Evolutionary conservation across 23 tunicate species (phyloP).

Genomic region (Trididemnum miniatum): DNA sequence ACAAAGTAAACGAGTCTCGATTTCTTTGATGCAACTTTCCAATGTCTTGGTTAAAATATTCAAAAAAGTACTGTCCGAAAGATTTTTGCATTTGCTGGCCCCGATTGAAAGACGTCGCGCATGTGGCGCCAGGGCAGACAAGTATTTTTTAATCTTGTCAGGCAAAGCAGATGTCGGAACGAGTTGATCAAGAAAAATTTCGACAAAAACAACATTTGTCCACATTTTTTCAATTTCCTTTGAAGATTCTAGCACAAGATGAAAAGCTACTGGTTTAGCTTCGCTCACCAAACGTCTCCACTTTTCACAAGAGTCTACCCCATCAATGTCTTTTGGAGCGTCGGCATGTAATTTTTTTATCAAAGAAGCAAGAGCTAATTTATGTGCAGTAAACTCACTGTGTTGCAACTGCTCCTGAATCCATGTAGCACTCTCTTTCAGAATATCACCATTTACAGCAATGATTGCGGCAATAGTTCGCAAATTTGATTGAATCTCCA

Average conservation of each 20-base stretch:
- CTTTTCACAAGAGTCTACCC: constrained; percentile 26
- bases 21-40: constrained; percentile 37
- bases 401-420: background rate
- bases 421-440: constrained; percentile 33
- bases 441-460: constrained; percentile 17
- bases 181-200: constrained; percentile 62
- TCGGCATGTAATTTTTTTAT: constrained; percentile 1
- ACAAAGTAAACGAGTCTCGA: constrained; percentile 29
- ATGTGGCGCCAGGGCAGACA: constrained; percentile 35
- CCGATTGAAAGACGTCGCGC: constrained; percentile 38
- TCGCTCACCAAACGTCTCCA: constrained; percentile 48
- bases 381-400: background rate
- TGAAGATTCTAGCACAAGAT: background rate
- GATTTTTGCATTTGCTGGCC: background rate
- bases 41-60: constrained; percentile 45
- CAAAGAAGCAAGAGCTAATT: background rate
- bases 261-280: constrained; percentile 38
- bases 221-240: constrained; percentile 36
- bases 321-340: constrained; percentile 31
- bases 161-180: constrained; percentile 30
- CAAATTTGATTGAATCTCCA: constrained; percentile 12
- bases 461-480: constrained; percentile 33
- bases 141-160: constrained; percentile 15
- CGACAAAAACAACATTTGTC: constrained; percentile 51
- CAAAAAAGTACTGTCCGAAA: constrained; percentile 18